Evolutionary conservation across 2,888 invertebrate genomes (phyloP), one percentile per base, ranked within the genome.

Genomic region (Andrena camellia): DNA sequence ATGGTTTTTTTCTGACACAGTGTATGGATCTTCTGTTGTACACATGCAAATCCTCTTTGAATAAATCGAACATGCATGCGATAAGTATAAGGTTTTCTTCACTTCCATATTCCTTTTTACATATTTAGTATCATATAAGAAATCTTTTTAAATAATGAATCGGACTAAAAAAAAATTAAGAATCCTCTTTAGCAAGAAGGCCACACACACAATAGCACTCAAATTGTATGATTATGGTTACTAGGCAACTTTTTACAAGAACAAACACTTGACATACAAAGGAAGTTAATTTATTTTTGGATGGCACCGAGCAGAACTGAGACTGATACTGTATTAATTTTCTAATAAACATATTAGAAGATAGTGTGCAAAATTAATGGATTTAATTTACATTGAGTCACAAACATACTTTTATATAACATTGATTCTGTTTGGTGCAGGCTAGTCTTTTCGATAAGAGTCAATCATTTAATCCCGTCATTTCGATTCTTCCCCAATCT

Each of bases 21-120:
- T 93, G 90, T 92, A 92, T 90, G 87, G 88, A 90, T 87, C 90
- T 91, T 90, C 88, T 88, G 90, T 91, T 93, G 92, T 93, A 93
- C 89, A 93, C 90, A 90, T 90, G 89, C 85, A 87, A 90, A 87
- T 86, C 88, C 89, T 92, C 88, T 89, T 90, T 92, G 88, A 93
- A 93, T 93, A 92, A 92, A 93, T 88, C 87, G 88, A 90, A 91
- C 89, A 89, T 92, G 89, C 88, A 90, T 86, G 78, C 86, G 88
- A 90, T 72, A 76, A 85, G 77, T 85, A 85, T 81, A 85, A 77
- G 66, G 69, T 84, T 86, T 87, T 84, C 82, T 89, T 89, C 86
- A 86, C 80, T 84, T 84, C 82, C 88, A 85, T 78, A 68, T 67
- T 77, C 84, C 85, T 89, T 76, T 68, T 78, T 68, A 69, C 69